Percentiles rank a stretch among this genome's conserved stretches.
phyloP scores from a whole-genome alignment of 2,888 invertebrate species.

The Pristionchus arcanus region DNA sequence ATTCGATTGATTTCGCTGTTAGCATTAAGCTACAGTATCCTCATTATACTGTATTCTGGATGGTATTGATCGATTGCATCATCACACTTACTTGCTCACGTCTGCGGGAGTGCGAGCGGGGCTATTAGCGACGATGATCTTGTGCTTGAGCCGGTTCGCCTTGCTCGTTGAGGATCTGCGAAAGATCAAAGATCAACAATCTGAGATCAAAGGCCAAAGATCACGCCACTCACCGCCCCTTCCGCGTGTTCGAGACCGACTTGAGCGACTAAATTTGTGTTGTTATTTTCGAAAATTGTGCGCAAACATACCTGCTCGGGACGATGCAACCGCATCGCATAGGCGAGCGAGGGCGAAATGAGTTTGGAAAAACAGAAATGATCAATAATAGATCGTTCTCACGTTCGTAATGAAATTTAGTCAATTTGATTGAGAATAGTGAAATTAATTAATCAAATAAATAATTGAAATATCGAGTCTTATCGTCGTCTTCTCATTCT shows the following conservation, averaged over 20 bases:
- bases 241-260: neutral
- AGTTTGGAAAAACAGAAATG: neutral
- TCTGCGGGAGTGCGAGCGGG: neutral
- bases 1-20: too few species aligned
- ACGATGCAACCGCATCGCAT: conserved; percentile 10
- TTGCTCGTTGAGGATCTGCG: neutral
- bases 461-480: neutral
- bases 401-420: neutral
- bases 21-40: too few species aligned
- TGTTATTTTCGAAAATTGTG: neutral
- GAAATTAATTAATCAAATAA: neutral
- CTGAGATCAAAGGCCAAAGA: neutral
- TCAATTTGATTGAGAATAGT: neutral
- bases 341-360: neutral
- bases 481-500: neutral
- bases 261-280: neutral
- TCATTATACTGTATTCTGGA: neutral
- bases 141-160: conserved; percentile 3
- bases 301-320: neutral
- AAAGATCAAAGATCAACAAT: neutral
- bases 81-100: neutral
- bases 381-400: neutral
- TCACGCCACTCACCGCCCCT: neutral
- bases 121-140: neutral
- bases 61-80: neutral